These are phyloP conservation scores for Crocuta crocuta DNA, from an alignment of 2,113 vertebrate genomes.

Conservation along the genomic window DNA sequence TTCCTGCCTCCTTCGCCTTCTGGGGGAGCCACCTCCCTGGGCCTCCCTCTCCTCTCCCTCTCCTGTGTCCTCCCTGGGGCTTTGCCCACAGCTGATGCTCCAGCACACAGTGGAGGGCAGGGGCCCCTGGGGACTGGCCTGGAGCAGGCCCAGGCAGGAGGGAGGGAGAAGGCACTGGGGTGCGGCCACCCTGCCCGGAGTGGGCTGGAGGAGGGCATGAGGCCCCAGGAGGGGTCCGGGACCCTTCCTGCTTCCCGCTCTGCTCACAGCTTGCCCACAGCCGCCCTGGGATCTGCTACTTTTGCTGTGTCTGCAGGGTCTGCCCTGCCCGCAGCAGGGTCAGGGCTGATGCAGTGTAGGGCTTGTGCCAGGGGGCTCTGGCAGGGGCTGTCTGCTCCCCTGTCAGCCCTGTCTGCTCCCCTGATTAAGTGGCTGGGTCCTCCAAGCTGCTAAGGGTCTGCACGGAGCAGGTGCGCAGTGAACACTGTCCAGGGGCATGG, in stretches of 20 bases:
- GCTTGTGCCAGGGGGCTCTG: too few relatives aligned
- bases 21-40: not conserved
- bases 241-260: not conserved
- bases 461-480: rapidly evolving
- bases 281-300: not conserved
- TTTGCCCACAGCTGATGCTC: not conserved
- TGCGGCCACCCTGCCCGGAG: not conserved
- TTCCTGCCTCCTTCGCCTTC: rapidly evolving
- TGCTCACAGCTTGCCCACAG: not conserved
- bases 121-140: rapidly evolving
- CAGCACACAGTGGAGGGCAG: not conserved
- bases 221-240: not conserved
- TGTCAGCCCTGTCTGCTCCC: not conserved
- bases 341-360: not conserved
- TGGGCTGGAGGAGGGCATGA: not conserved
- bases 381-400: not conserved
- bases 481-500: not conserved
- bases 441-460: not conserved
- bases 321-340: rapidly evolving
- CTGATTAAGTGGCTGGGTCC: not conserved
- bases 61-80: not conserved
- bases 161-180: too few relatives aligned
- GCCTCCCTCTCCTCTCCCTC: too few relatives aligned
- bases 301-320: not conserved
- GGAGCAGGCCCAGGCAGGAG: not conserved